Base-by-base conservation (phyloP, 2,888 invertebrate species). In the Oscheius sp. region DNA sequence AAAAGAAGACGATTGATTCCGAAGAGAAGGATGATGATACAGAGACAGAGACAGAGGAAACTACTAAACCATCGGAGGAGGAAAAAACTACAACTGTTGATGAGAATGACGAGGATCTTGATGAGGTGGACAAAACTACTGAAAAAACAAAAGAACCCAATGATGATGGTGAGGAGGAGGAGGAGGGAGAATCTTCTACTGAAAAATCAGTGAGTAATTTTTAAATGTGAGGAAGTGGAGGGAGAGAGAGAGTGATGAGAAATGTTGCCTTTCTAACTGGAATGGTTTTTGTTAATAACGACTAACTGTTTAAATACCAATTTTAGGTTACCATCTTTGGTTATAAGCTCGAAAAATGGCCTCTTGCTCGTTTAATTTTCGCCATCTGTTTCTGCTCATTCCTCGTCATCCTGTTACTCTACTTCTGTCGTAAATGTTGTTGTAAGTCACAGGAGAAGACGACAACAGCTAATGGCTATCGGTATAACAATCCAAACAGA, bases 401-500 rank as follows among this genome's bases (percentile, higher is more conserved):
- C 36, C 54, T 68, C 17, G 9, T 57, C 14, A 68, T 70, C 54
- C 33, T 66, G 4, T 2, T 22, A 14, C 38, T 67, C 9, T 62
- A 54, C 30, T 62, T 47, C 32, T 49, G 59, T n/a, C 59, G 59
- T n/a, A 41, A 44, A 9, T 33, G 33, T 17, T 44, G 41, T n/a
- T 59, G 59, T 44, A 24, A 26, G 9, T 33, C 17, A 22, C 64
- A 67, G 38, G 67, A 69, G 22, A 63, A 72, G n/a, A 73, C 71
- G 61, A 67, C 57, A n/a, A 74, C 74, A 14, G 67, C 72, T 41
- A 74, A 76, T 44, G 76, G 76, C 22, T 76, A 74, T 50, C 76
- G 70, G 49, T 76, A 76, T 61, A 67, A 68, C 26, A 70, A 71
- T 6, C 70, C 75, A 3, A 70, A 61, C 36, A 61, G 70, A 28